Base-by-base conservation (phyloP, 2,888 invertebrate genomes). In the Cephus rjabovi region DNA sequence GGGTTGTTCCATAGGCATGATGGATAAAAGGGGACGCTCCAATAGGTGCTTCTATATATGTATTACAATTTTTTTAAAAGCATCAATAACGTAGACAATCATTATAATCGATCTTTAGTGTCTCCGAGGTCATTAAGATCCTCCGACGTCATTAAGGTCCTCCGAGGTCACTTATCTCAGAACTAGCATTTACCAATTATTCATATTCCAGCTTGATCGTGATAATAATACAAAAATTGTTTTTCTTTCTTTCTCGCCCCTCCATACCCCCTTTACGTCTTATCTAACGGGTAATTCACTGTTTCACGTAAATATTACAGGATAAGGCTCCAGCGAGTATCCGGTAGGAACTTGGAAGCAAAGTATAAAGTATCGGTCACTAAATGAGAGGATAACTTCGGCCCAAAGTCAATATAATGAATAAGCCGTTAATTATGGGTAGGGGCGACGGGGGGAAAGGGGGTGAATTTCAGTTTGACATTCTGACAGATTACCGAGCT, bases 401-500 rank as follows among this genome's bases (percentile, higher is more conserved):
- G 0, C 9, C 9, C 23, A 34, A 33, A 71, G 23, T 71, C 71
- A 31, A 71, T 71, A 23, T 71, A 79, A 78, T 77, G 75, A 77
- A 75, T 69, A 73, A 77, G n/a, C 74, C 74, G 79, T 81, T 81
- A 79, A 82, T 82, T 81, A 80, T 79, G 75, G 78, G 76, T 69
- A 80, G 77, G 34, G 9, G 40, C 12, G 75, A 40, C 56, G 56
- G 75, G 73, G 68, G 77, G 31, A 35, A 30, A 23, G 73, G 40
- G 37, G 75, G 68, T n/a, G 34, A 73, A 79, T 81, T 82, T 81
- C 75, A 80, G 76, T 77, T 76, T 77, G 81, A 84, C 82, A 84
- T 84, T 84, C 82, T 79, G 79, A 81, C 73, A 83, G 83, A 83
- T 84, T 85, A 85, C 79, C 75, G 76, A 74, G 80, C 77, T 81